These are phyloP conservation scores for Acrocephalus scirpaceus DNA, from an alignment of 2,797 vertebrate genomes.

Conservation along the genomic window DNA sequence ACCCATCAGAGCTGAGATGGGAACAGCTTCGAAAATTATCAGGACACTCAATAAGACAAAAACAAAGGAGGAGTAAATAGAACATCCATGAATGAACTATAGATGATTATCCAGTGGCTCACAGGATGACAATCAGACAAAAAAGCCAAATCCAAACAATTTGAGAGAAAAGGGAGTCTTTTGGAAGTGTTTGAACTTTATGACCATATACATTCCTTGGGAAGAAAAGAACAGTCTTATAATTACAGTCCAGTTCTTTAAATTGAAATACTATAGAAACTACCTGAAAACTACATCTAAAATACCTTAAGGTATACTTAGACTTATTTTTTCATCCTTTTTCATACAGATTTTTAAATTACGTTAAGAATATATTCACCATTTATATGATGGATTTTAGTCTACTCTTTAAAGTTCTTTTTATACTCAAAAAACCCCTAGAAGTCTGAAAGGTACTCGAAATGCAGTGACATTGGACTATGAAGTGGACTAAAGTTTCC, in stretches of 20 bases:
- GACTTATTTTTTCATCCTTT: not conserved
- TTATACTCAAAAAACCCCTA: not conserved
- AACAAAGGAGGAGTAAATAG: not conserved
- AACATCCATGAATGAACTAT: not conserved
- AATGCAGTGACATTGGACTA: not conserved
- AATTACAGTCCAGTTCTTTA: not conserved
- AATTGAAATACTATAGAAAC: not conserved
- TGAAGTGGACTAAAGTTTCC: not conserved
- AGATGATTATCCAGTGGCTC: slow-evolving; percentile 5
- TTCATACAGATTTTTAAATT: not conserved
- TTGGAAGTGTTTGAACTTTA: not conserved
- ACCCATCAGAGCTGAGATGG: not conserved
- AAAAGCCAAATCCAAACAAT: not conserved
- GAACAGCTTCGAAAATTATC: not conserved
- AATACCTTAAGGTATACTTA: not conserved
- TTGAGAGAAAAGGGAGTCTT: not conserved
- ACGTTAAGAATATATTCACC: not conserved
- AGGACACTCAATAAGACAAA: not conserved
- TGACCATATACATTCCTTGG: not conserved
- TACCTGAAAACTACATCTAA: not conserved
- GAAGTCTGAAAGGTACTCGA: not conserved
- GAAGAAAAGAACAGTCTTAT: not conserved
- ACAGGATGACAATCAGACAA: not conserved
- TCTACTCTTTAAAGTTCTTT: not conserved
- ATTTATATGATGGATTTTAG: not conserved